phyloP scores from a whole-genome alignment of 2,113 vertebrate genomes.

The Pantherophis guttatus region DNA sequence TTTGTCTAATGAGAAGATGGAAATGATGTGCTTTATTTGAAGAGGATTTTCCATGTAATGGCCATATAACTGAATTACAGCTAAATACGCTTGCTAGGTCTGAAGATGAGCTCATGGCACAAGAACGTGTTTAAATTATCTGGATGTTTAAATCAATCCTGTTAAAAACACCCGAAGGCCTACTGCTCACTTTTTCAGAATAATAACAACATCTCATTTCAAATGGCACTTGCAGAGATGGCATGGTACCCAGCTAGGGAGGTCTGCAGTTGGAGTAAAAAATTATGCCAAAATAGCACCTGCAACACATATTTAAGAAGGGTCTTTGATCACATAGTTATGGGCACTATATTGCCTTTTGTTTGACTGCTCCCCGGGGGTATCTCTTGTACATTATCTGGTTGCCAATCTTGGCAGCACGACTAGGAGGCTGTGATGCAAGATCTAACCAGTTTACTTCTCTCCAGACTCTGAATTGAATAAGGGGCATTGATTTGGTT shows the following conservation, averaged over 20 bases:
- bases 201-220: constrained; percentile 47
- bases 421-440: constrained; percentile 53
- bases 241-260: not conserved
- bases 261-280: not conserved
- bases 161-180: constrained; percentile 36
- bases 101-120: constrained; percentile 49
- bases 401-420: constrained; percentile 39
- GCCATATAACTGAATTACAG: constrained; percentile 54
- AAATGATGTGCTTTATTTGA: constrained; percentile 48
- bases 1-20: constrained; percentile 40
- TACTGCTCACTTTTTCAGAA: constrained; percentile 51
- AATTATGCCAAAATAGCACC: not conserved
- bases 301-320: not conserved
- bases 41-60: constrained; percentile 41
- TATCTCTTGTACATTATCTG: constrained; percentile 46
- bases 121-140: constrained; percentile 53
- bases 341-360: not conserved
- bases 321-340: not conserved
- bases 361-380: not conserved
- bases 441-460: constrained; percentile 48
- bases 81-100: constrained; percentile 44
- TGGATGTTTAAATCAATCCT: constrained; percentile 40
- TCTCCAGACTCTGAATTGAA: constrained; percentile 48
- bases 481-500: constrained; percentile 43
- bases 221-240: constrained; percentile 39